Evolutionary conservation across 30 jellyfish, hydroid and myxozoan species (phyloP).

Genomic region (Rhopilema esculentum): DNA sequence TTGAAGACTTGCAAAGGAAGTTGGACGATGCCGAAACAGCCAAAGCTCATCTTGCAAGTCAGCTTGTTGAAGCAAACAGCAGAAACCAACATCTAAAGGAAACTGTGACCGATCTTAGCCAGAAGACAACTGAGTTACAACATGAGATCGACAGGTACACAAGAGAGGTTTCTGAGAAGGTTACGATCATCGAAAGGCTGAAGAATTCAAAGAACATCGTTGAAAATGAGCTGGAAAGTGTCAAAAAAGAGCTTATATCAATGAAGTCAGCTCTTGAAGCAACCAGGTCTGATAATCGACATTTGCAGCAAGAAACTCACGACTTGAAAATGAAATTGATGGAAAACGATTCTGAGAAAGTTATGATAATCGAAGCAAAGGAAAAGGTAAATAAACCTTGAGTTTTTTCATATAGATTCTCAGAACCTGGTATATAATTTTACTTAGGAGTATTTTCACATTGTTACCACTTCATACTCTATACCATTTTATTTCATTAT

Average conservation of each 20-base stretch:
- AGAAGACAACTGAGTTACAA: conserved; percentile 74
- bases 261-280: conserved; percentile 72
- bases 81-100: conserved; percentile 83
- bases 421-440: neutral
- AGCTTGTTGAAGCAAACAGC: conserved; percentile 78
- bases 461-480: too few species aligned
- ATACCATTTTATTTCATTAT: too few species aligned
- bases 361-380: conserved; percentile 73
- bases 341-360: conserved; percentile 89
- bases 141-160: conserved; percentile 73
- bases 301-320: conserved; percentile 86
- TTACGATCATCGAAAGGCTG: conserved; percentile 82
- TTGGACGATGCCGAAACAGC: conserved; percentile 79
- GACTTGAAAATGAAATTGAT: conserved; percentile 77
- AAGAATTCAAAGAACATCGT: conserved; percentile 61
- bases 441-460: too few species aligned
- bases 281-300: conserved; percentile 79
- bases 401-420: neutral
- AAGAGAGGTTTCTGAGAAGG: conserved; percentile 78
- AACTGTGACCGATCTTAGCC: conserved; percentile 67
- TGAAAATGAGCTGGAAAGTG: conserved; percentile 82
- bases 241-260: conserved; percentile 67
- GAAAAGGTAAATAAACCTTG: conserved; percentile 54
- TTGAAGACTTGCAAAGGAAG: conserved; percentile 78
- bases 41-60: conserved; percentile 70